Base-by-base conservation (phyloP, 2,888 invertebrate species). In the Trichopoda pennipes region DNA sequence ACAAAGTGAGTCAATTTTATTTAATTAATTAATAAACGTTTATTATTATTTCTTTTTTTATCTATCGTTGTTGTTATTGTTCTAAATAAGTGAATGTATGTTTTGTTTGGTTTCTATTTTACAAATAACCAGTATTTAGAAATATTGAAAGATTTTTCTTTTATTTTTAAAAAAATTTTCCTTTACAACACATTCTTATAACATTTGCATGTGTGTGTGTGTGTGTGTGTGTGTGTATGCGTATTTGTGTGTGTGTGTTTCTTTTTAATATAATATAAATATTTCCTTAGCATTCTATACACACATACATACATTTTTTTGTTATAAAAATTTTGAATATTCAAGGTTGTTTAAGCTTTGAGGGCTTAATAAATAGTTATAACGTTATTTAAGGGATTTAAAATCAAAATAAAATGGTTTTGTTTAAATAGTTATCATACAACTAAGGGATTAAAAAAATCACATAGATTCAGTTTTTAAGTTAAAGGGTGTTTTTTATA, bases 1-100 rank as follows among this genome's bases (percentile, higher is more conserved):
- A 84, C 88, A 88, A 89, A 90, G 90, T 90, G 89, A 88, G 85
- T 89, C 4, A 21, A 44, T 23, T 75, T 73, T 63, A 44, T 64
- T 69, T 14, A 80, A 56, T 74, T 55, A 60, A 53, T n/a, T 49
- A 38, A 49, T 49, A 56, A 70, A 32, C 55, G n/a, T 53, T 64
- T 32, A 21, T n/a, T n/a, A n/a, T n/a, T n/a, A n/a, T 76, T 66
- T 49, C 1, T 55, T 42, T 53, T 19, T 35, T 49, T 23, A 69
- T 19, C 51, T 58, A 17, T n/a, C 63, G 12, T 19, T 66, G 28
- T 66, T 66, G 47, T 61, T 66, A 19, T 66, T 66, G 38, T 61
- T 76, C 53, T 35, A 42, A 75, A 58, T 66, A 32, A 44, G 49
- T 66, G 12, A 32, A 19, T 53, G 17, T 38, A 12, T 55, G 3